A percentile compares a stretch with the other conserved stretches of the same genome.
These are phyloP conservation scores for Petrolisthes manimaculis DNA, from an alignment of 2,888 invertebrate genomes.

Conservation along the genomic window DNA sequence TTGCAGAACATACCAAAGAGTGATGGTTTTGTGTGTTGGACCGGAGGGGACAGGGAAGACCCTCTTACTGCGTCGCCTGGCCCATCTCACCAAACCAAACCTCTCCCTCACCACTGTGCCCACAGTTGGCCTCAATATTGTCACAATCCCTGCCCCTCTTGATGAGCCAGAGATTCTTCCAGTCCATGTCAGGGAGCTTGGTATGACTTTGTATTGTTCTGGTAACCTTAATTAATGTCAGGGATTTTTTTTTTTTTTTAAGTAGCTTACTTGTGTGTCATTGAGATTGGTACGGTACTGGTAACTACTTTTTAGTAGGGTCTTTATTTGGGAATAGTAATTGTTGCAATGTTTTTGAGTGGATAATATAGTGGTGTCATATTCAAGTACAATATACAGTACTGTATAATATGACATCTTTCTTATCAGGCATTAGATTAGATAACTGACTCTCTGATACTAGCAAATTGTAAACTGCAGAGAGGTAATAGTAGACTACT, in stretches of 20 bases:
- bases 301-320: neutral
- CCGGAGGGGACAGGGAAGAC: conserved; percentile 65
- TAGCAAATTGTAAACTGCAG: too few relatives aligned
- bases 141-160: conserved; percentile 6
- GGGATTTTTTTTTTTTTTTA: neutral
- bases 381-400: neutral
- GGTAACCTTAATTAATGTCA: neutral
- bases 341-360: too few relatives aligned
- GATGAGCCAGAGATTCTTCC: conserved; percentile 39
- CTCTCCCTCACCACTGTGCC: conserved; percentile 53
- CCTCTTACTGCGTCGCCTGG: conserved; percentile 51
- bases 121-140: conserved; percentile 59
- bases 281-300: neutral
- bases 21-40: conserved; percentile 62
- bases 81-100: conserved; percentile 51
- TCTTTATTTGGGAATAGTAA: too few relatives aligned
- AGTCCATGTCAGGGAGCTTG: conserved; percentile 56
- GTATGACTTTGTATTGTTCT: neutral
- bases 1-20: neutral
- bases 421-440: neutral
- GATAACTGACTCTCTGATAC: neutral
- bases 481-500: neutral
- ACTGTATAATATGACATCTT: neutral
- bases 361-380: too few relatives aligned
- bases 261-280: neutral